These are phyloP conservation scores for Cheilosia scutellata DNA, from an alignment of 2,888 invertebrate genomes.

Conservation along the genomic window DNA sequence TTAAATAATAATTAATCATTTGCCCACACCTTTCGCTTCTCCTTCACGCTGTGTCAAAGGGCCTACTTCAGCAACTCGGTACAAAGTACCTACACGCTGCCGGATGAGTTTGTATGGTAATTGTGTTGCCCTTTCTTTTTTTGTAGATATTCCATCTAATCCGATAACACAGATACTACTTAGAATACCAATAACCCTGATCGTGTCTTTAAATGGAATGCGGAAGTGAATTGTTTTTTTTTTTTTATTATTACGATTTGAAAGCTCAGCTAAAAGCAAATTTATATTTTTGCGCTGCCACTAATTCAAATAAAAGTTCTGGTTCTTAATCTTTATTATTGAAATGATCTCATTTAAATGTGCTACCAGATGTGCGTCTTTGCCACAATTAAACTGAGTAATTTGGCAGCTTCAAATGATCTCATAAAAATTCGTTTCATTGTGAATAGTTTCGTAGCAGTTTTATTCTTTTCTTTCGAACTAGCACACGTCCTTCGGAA, in stretches of 20 bases:
- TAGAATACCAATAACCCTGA: slow-evolving; percentile 62
- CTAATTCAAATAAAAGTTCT: slow-evolving; percentile 43
- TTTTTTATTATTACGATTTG: slow-evolving; percentile 25
- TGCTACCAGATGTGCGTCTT: slow-evolving; percentile 52
- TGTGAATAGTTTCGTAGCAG: slow-evolving; percentile 2
- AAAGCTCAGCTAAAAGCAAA: slow-evolving; percentile 8
- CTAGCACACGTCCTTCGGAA: slow-evolving; percentile 58
- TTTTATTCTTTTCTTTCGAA: slow-evolving; percentile 9
- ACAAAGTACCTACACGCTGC: not conserved
- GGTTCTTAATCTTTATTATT: slow-evolving; percentile 3
- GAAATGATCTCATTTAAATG: slow-evolving; percentile 70
- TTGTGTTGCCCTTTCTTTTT: slow-evolving; percentile 30
- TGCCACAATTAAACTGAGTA: slow-evolving; percentile 43
- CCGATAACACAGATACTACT: slow-evolving; percentile 37
- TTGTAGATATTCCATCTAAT: slow-evolving; percentile 39
- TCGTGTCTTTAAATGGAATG: slow-evolving; percentile 29
- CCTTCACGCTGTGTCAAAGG: slow-evolving; percentile 5
- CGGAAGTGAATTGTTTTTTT: slow-evolving; percentile 64
- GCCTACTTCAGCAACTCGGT: slow-evolving; percentile 19
- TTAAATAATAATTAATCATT: slow-evolving; percentile 60
- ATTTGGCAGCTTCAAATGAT: slow-evolving; percentile 52
- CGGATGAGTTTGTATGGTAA: slow-evolving; percentile 31
- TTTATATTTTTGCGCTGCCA: slow-evolving; percentile 18
- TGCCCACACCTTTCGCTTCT: slow-evolving; percentile 38
- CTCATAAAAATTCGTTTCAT: slow-evolving; percentile 46